A percentile compares a stretch with the other conserved stretches of the same genome.
Conservation (phyloP, 1,140 invertebrate genomes). For the Tetragnatha versicolor region DNA sequence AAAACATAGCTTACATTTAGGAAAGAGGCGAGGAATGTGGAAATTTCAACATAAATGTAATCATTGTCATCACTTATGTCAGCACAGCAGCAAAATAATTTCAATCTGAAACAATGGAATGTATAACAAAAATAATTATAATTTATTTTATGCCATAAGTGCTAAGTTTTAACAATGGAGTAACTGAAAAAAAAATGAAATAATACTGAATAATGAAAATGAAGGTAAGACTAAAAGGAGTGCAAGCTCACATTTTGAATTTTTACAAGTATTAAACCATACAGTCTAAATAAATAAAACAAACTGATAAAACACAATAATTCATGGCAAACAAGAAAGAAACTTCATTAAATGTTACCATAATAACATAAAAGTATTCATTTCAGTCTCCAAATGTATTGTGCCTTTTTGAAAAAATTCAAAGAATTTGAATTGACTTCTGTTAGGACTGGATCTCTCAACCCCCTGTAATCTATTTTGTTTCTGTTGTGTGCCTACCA, state of each 20-base stretch:
- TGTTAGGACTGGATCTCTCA: no score
- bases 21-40: conserved; percentile 43
- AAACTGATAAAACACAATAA: background rate
- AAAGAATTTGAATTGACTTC: conserved; percentile 6
- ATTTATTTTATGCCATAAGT: background rate
- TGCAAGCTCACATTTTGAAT: background rate
- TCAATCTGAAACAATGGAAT: conserved; percentile 42
- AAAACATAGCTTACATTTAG: conserved; percentile 23
- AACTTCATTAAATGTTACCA: no score
- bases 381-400: conserved; percentile 12
- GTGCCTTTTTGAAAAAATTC: conserved; percentile 37
- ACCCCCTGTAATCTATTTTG: no score
- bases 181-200: background rate
- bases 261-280: background rate
- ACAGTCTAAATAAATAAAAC: background rate
- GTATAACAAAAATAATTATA: background rate
- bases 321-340: background rate
- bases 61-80: conserved; percentile 28
- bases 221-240: background rate
- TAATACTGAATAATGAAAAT: background rate
- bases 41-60: conserved; percentile 46
- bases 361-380: background rate
- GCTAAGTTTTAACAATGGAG: background rate
- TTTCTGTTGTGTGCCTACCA: no score
- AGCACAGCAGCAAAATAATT: conserved; percentile 48